Base-by-base conservation (phyloP, 2,113 vertebrate genomes). In the Mola mola region DNA sequence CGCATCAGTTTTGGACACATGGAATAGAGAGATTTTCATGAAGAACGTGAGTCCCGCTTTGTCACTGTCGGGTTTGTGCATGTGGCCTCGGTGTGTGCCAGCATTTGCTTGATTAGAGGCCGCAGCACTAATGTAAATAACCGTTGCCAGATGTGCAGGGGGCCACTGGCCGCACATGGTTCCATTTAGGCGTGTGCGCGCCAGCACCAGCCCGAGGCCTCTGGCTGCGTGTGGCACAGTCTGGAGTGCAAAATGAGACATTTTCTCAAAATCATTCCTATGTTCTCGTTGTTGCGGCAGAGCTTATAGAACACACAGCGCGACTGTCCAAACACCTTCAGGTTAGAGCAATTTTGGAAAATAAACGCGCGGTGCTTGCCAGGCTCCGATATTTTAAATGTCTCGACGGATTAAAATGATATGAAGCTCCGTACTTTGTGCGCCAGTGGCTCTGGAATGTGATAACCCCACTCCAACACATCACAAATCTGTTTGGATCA, bases 131-230 rank as follows among this genome's bases (percentile, higher is more conserved):
- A 81, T 80, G 78, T 70, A 61, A 87, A 85, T 90, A 88, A 90
- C 68, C 20, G 84, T 2, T 81, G 47, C 82, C 88, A 90, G 87
- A 90, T 90, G 86, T 71, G 63, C n/a, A n/a, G 46, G 25, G 25
- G 52, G 73, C 31, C 68, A 26, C 49, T 3, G 4, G 4, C 17
- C 5, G 10, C 75, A 78, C 74, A 62, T 81, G 84, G 69, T 68
- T 83, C 64, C 57, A 24, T 58, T 88, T 78, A 80, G 67, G 0
- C 47, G n/a, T 78, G 78, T 65, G 0, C 47, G n/a, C 2, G n/a
- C 29, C 28, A 47, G 47, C 38, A 50, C 70, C 51, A 13, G 25
- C 47, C 69, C 47, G 16, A 29, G 43, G 78, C 72, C n/a, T 33
- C 36, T 43, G 40, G n/a, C 28, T 25, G 31, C 5, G n/a, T n/a